Conservation (phyloP, 35 echinoderm and acorn worm genomes). For the Chiridota heheva region DNA sequence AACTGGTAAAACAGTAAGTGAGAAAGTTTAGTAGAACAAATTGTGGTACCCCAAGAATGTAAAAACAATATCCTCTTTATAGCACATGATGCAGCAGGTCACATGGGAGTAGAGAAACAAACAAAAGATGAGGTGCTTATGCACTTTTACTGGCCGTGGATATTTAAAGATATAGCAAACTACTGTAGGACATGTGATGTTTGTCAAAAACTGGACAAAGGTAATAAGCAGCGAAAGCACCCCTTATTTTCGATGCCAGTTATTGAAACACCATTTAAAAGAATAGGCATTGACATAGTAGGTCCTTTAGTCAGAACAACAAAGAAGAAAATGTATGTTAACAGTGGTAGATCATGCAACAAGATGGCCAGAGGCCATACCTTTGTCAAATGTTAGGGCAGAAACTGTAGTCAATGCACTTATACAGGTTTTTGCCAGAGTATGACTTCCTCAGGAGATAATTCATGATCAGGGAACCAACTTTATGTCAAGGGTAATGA, state of each 20-base stretch:
- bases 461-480: constrained; percentile 54
- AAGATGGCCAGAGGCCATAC: constrained; percentile 41
- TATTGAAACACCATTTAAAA: constrained; percentile 27
- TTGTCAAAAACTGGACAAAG: constrained; percentile 27
- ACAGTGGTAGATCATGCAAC: constrained; percentile 37
- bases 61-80: too few relatives aligned
- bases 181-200: constrained; percentile 25
- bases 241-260: constrained; percentile 20
- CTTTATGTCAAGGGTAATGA: constrained; percentile 53
- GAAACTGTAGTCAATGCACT: constrained; percentile 27
- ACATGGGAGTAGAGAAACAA: constrained; percentile 34
- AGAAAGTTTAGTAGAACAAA: neutral
- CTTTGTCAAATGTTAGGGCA: constrained; percentile 22
- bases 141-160: constrained; percentile 40
- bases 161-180: constrained; percentile 32
- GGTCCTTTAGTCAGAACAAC: constrained; percentile 1
- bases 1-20: neutral
- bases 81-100: constrained; percentile 32
- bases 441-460: constrained; percentile 34
- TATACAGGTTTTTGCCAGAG: constrained; percentile 25
- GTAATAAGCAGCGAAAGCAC: neutral
- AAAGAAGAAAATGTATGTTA: constrained; percentile 17
- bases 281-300: constrained; percentile 48
- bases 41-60: too few relatives aligned
- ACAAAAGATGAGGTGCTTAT: constrained; percentile 26